Percentiles rank a stretch among this genome's conserved stretches.
Evolutionary conservation across 2,797 vertebrate genomes (phyloP).

Genomic region (Acanthurus leucopareius): DNA sequence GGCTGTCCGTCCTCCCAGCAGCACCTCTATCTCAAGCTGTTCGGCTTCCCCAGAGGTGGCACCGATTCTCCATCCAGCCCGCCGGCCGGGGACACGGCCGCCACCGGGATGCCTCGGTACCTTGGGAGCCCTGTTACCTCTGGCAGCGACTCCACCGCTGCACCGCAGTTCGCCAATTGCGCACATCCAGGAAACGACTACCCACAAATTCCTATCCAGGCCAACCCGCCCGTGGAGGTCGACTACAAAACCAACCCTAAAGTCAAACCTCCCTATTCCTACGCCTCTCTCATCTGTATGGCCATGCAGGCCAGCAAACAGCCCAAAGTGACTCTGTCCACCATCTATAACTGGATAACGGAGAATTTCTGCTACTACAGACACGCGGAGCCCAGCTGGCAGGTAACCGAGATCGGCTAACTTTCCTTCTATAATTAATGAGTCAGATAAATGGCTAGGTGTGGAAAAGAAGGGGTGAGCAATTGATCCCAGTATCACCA

Average conservation of each 20-base stretch:
- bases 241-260: slow-evolving; percentile 89
- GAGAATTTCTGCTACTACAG: slow-evolving; percentile 93
- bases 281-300: slow-evolving; percentile 92
- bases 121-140: slow-evolving; percentile 85
- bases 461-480: slow-evolving; percentile 49
- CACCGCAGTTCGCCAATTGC: slow-evolving; percentile 58
- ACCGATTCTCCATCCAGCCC: slow-evolving; percentile 89
- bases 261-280: slow-evolving; percentile 90
- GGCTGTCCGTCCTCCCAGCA: slow-evolving; percentile 80
- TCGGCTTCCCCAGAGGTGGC: slow-evolving; percentile 76
- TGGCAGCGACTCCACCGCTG: slow-evolving; percentile 75
- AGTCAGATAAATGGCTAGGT: slow-evolving; percentile 68
- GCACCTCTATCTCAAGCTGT: slow-evolving; percentile 77
- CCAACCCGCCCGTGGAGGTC: slow-evolving; percentile 80
- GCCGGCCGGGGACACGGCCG: slow-evolving; percentile 87
- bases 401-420: slow-evolving; percentile 82
- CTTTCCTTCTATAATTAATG: slow-evolving; percentile 79
- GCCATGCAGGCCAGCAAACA: slow-evolving; percentile 91
- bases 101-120: slow-evolving; percentile 84
- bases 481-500: slow-evolving; percentile 68
- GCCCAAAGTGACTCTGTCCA: slow-evolving; percentile 90
- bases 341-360: slow-evolving; percentile 92
- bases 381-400: slow-evolving; percentile 92
- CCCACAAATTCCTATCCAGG: slow-evolving; percentile 69
- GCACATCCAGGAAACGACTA: slow-evolving; percentile 52